Conservation (phyloP, 2,797 vertebrate species). For the Myotis vivesi region DNA sequence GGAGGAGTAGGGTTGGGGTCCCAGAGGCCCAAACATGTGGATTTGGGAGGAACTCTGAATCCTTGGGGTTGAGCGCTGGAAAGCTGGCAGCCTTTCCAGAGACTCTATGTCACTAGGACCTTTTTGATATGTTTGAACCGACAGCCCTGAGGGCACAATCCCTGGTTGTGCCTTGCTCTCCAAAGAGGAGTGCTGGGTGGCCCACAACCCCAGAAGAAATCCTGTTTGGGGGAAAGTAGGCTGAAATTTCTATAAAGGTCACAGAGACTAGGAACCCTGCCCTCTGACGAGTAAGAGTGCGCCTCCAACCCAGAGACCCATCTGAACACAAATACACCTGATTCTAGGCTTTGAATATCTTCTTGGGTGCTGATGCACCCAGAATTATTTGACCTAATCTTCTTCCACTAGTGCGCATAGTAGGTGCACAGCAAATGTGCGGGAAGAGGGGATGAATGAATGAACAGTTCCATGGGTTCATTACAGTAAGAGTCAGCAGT, state of each 20-base stretch:
- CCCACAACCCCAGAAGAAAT: neutral
- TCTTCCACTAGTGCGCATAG: neutral
- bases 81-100: neutral
- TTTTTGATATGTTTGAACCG: neutral
- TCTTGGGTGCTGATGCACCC: neutral
- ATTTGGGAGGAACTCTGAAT: neutral
- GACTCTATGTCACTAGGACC: neutral
- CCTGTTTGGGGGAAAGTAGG: neutral
- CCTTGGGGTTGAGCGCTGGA: neutral
- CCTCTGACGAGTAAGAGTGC: neutral
- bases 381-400: neutral
- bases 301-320: neutral
- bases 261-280: neutral
- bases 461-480: neutral
- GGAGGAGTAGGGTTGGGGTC: neutral
- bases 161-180: neutral
- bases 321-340: neutral
- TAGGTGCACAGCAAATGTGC: neutral
- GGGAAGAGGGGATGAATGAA: neutral
- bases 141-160: neutral
- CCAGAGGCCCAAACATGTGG: neutral
- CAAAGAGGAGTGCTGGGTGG: fast-evolving
- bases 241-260: neutral
- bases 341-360: neutral
- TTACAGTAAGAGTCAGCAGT: slow-evolving; percentile 7